phyloP scores from a whole-genome alignment of 1,140 invertebrate species.

The Ganaspis sp. region DNA sequence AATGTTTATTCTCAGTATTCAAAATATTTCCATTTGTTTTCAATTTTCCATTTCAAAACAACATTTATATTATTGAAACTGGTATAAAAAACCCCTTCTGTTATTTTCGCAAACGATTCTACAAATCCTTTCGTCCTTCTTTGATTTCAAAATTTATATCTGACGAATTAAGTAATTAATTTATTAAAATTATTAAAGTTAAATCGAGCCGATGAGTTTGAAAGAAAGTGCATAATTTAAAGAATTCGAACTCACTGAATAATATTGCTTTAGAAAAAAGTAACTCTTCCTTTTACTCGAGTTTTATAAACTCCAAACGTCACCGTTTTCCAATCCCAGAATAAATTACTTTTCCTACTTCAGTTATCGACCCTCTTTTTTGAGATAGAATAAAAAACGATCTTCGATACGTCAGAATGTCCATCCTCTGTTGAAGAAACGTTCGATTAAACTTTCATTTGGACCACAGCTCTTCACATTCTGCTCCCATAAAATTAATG shows the following conservation, averaged over 20 bases:
- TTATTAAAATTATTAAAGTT: background rate
- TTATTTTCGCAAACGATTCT: too few species aligned
- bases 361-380: background rate
- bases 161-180: too few species aligned
- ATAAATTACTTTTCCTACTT: conserved; percentile 28
- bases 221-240: background rate
- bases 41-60: too few species aligned
- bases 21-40: too few species aligned
- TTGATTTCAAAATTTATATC: too few species aligned
- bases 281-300: background rate
- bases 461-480: background rate
- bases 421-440: background rate
- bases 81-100: too few species aligned
- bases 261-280: background rate
- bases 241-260: conserved; percentile 18
- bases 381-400: conserved; percentile 2
- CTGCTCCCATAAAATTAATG: background rate
- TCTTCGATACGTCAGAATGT: conserved; percentile 12
- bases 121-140: too few species aligned
- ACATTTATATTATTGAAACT: too few species aligned
- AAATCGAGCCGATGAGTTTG: background rate
- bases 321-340: background rate
- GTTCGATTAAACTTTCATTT: background rate
- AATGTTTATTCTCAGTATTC: too few species aligned
- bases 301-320: conserved; percentile 10